Evolutionary conservation across 2,797 vertebrate species (phyloP).

Genomic region (Hydrocynus forskahlii): DNA sequence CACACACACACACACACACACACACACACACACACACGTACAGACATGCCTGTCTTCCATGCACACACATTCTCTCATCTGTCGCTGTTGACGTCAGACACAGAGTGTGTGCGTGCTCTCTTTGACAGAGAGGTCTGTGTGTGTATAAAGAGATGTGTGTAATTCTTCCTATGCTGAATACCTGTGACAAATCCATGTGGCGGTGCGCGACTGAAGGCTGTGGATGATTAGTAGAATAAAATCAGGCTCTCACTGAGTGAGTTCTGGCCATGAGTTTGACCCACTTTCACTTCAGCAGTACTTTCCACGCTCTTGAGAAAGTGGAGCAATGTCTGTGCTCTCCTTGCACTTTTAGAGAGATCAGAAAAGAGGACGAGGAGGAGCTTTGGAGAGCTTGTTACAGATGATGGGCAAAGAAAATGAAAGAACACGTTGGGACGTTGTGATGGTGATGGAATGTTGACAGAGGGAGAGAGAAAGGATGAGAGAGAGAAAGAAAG

Average conservation of each 20-base stretch:
- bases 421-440: slow-evolving; percentile 54
- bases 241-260: background rate
- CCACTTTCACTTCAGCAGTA: slow-evolving; percentile 30
- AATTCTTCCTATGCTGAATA: slow-evolving; percentile 1
- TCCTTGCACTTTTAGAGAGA: background rate
- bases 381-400: background rate
- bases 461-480: slow-evolving; percentile 54
- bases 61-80: background rate
- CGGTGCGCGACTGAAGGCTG: background rate
- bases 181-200: background rate
- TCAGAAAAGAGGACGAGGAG: background rate
- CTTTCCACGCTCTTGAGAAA: slow-evolving; percentile 16
- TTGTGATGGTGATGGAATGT: slow-evolving; percentile 62
- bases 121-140: background rate
- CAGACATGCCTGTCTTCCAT: slow-evolving; percentile 26
- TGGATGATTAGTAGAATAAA: background rate
- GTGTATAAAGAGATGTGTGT: background rate
- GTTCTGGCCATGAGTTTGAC: slow-evolving; percentile 35
- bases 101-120: background rate
- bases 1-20: background rate
- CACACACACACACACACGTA: slow-evolving; percentile 19
- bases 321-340: background rate
- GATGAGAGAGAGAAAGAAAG: background rate
- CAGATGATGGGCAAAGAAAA: slow-evolving; percentile 34
- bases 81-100: background rate